Evolutionary conservation across 2,888 invertebrate species (phyloP), one percentile per base, ranked within the genome.

Genomic region (Nebria salina): DNA sequence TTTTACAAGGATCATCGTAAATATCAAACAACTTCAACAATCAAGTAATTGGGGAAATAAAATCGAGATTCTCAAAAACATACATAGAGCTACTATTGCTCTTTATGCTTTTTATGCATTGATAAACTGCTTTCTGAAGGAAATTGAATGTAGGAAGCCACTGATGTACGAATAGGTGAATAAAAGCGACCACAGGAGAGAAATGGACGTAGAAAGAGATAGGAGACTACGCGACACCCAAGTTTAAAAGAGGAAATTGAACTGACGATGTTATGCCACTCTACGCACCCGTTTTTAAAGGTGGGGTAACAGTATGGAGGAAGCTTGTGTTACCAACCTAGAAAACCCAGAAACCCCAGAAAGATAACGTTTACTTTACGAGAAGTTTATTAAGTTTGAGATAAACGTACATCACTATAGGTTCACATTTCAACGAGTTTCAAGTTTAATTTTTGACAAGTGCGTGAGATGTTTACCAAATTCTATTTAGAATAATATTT

Each of bases 351-450:
- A 20, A 20, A 80, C 64, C 75, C 42, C 73, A 54, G 65, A 82
- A 83, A 85, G 85, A 85, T 85, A 85, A 83, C 83, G 82, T 75
- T 77, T 83, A 83, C 83, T 84, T 85, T 85, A 85, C 83, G 85
- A 84, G 84, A 85, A 85, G 85, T 85, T 85, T 85, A 85, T 85
- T 84, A 85, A 85, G 84, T 84, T 84, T 84, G 84, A 82, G 78
- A 81, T 82, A 83, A 84, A 83, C 84, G 83, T 83, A 84, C 83
- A 83, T 83, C 80, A 68, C 75, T 75, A 80, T 80, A 13, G 75
- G 64, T 41, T 72, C 68, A 34, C 72, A 26, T 5, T 26, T 41
- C 34, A 11, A 73, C 43, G 54, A 64, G 15, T 13, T 26, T 64
- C 41, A 72, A 25, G 54, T 15, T 34, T 43, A 73, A 73, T 43